phyloP scores from a whole-genome alignment of 2,797 vertebrate genomes.

The Notolepis coatsorum region DNA sequence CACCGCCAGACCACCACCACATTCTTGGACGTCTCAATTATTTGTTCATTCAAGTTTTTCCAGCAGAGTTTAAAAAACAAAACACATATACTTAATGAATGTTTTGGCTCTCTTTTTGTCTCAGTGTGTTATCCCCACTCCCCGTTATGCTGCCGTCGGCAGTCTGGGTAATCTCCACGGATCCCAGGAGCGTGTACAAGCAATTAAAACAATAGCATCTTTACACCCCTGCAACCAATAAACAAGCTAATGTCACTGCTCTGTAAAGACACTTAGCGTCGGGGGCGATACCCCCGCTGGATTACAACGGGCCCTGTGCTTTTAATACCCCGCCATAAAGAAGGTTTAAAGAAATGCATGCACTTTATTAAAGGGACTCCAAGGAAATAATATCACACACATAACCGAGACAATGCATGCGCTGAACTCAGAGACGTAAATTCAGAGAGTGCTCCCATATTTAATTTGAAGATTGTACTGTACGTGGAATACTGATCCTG shows the following conservation, averaged over 20 bases:
- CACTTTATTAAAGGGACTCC: constrained; percentile 81
- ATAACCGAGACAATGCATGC: constrained; percentile 70
- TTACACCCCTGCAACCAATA: constrained; percentile 84
- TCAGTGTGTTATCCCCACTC: constrained; percentile 74
- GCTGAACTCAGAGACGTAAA: constrained; percentile 60
- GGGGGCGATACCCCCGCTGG: constrained; percentile 79
- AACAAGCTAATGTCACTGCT: constrained; percentile 86
- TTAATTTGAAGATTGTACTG: constrained; percentile 68
- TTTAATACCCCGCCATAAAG: constrained; percentile 78
- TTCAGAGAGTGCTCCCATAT: constrained; percentile 58
- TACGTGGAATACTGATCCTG: no score
- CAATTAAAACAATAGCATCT: constrained; percentile 87
- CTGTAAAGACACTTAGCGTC: constrained; percentile 81
- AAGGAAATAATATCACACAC: constrained; percentile 83
- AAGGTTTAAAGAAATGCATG: constrained; percentile 78
- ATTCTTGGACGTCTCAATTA: constrained; percentile 45
- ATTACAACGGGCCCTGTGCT: constrained; percentile 75
- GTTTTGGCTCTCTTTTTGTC: constrained; percentile 70
- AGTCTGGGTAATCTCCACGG: constrained; percentile 79
- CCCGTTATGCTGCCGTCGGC: constrained; percentile 83
- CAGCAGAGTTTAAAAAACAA: constrained; percentile 57
- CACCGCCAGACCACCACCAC: constrained; percentile 6
- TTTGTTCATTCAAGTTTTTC: constrained; percentile 27
- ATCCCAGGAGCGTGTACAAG: constrained; percentile 82
- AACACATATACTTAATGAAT: constrained; percentile 76